phyloP scores from a whole-genome alignment of 2,797 vertebrate species.

The Sarcophilus harrisii region DNA sequence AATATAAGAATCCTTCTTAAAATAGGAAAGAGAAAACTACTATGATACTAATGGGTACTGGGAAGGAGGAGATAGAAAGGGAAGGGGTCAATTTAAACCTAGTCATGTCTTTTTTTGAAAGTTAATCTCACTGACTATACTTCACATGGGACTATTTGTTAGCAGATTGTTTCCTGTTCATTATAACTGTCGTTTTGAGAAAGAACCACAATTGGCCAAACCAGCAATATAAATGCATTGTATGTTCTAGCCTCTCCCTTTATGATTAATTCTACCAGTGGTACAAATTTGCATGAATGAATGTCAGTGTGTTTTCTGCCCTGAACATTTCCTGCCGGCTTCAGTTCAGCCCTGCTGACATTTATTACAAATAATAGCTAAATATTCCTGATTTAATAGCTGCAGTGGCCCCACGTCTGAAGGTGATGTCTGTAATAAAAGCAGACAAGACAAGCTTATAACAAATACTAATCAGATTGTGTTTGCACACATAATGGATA shows the following conservation, averaged over 20 bases:
- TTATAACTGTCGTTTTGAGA: constrained; percentile 75
- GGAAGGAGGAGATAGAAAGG: neutral
- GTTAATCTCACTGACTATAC: constrained; percentile 68
- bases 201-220: constrained; percentile 80
- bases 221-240: constrained; percentile 82
- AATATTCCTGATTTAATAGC: constrained; percentile 89
- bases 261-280: constrained; percentile 86
- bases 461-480: constrained; percentile 86
- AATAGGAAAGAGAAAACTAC: constrained; percentile 37
- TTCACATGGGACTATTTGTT: constrained; percentile 74
- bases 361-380: constrained; percentile 90
- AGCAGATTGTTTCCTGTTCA: constrained; percentile 72
- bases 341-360: constrained; percentile 86
- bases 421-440: constrained; percentile 87
- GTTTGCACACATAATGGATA: constrained; percentile 84
- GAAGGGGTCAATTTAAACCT: constrained; percentile 1
- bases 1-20: constrained; percentile 30
- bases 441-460: constrained; percentile 83
- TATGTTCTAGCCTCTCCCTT: constrained; percentile 75
- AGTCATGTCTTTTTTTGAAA: constrained; percentile 67
- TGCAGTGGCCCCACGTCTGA: constrained; percentile 82
- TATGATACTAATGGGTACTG: neutral
- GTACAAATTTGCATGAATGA: constrained; percentile 88
- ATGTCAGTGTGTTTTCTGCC: constrained; percentile 88
- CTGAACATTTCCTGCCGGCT: constrained; percentile 86